A percentile compares a stretch with the other conserved stretches of the same genome.
These are phyloP conservation scores for Horisme vitalbata DNA, from an alignment of 2,888 invertebrate species.

Conservation along the genomic window DNA sequence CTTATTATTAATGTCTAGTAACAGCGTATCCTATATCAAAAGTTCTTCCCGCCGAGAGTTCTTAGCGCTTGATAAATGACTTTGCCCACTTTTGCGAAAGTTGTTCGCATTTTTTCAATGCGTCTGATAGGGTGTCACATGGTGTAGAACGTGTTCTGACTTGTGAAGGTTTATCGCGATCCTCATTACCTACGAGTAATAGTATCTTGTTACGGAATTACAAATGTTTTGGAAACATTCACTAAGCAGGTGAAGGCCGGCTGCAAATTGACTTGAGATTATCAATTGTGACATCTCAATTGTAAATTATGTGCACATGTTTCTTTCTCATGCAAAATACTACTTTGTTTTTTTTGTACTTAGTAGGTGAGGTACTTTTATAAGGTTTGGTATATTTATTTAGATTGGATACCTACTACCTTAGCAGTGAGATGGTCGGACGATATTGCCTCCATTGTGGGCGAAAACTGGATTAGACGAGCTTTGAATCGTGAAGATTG, in stretches of 20 bases:
- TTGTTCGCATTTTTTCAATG: conserved; percentile 24
- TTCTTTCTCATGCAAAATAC: background rate
- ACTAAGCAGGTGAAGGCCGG: conserved; percentile 23
- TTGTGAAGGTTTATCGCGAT: conserved; percentile 16
- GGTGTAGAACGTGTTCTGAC: conserved; percentile 11
- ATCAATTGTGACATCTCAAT: conserved; percentile 13
- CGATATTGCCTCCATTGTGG: no score
- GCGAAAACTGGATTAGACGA: no score
- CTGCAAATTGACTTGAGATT: conserved; percentile 14
- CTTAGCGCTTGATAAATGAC: conserved; percentile 82
- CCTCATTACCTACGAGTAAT: conserved; percentile 25
- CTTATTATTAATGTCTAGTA: conserved; percentile 80
- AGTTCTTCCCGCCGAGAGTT: conserved; percentile 78
- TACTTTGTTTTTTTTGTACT: no score
- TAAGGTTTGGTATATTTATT: no score
- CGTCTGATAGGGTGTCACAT: conserved; percentile 19
- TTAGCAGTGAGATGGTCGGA: no score
- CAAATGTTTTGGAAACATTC: conserved; percentile 15
- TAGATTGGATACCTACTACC: no score
- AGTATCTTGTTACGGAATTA: conserved; percentile 18
- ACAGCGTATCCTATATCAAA: conserved; percentile 78
- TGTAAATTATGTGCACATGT: conserved; percentile 1
- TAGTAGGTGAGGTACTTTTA: no score
- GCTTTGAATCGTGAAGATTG: no score
- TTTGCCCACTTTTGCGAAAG: conserved; percentile 64